These are phyloP conservation scores for Polyommatus iphigenia DNA, from an alignment of 2,888 invertebrate species.

Conservation along the genomic window DNA sequence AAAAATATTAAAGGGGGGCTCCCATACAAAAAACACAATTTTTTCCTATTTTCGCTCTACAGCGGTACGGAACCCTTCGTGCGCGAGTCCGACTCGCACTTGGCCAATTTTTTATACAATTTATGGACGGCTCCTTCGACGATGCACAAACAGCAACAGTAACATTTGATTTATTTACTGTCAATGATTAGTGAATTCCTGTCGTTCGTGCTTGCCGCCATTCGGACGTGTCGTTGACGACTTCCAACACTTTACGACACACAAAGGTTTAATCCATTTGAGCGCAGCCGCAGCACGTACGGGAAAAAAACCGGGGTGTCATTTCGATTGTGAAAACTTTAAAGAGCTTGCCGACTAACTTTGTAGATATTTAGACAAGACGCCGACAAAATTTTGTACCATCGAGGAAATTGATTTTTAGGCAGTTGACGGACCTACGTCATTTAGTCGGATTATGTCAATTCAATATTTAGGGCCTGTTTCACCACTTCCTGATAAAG, in stretches of 20 bases:
- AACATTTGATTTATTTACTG: slow-evolving; percentile 4
- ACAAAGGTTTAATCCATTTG: slow-evolving; percentile 3
- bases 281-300: not conserved
- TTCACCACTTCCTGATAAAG: too few relatives aligned
- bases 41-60: too few relatives aligned
- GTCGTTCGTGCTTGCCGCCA: not conserved
- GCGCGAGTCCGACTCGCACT: too few relatives aligned
- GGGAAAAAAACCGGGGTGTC: not conserved
- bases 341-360: not conserved
- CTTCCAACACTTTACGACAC: slow-evolving; percentile 7
- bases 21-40: too few relatives aligned
- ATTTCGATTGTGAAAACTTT: not conserved
- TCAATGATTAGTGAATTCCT: slow-evolving; percentile 1
- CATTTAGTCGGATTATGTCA: too few relatives aligned
- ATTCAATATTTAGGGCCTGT: too few relatives aligned
- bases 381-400: too few relatives aligned
- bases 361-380: not conserved
- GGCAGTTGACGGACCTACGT: too few relatives aligned
- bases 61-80: too few relatives aligned
- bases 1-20: too few relatives aligned
- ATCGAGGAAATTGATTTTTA: too few relatives aligned
- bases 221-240: slow-evolving; percentile 15
- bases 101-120: not conserved
- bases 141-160: not conserved
- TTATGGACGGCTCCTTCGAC: too few relatives aligned